Base-by-base conservation (phyloP, 2,797 vertebrate species). In the Pangasius macronema region DNA sequence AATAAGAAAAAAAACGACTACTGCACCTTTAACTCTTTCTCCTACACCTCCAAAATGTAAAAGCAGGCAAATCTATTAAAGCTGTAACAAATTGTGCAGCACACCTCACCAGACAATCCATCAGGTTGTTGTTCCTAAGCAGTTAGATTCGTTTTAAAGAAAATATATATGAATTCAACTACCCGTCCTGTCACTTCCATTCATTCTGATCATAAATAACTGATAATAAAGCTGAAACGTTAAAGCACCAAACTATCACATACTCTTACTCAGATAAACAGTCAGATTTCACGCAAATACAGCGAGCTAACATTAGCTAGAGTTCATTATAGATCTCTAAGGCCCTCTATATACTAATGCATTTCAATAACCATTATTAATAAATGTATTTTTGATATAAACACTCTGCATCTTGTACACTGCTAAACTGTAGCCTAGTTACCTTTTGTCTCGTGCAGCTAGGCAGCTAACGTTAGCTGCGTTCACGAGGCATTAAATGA, bases 361-460 rank as follows among this genome's bases (percentile, higher is more conserved):
- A 61, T n/a, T 0, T 3, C 33, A 46, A 8, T 18, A 63, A 46
- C 63, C 27, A 59, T 27, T 4, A 63, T 42, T 20, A 5, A 14
- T 5, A 2, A 7, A 1, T 6, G 5, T 14, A 16, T n/a, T 18
- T 55, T 9, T 13, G 27, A 46, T 22, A 57, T 10, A 57, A 80
- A 22, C 30, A 22, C 53, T 36, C 18, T 1, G 24, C 36, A 24
- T n/a, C 24, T 46, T 16, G 14, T 27, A 42, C 53, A 30, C 24
- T n/a, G 57, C 53, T 65, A 5, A 16, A 20, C 59, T 63, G 24
- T 18, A 46, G 80, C 59, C 39, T 39, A 22, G 77, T 42, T 70
- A 82, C 42, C 77, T 86, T 82, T 87, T 87, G 86, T 87, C 68
- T 87, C 39, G 77, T 70, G 51, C n/a, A 39, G 85, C 85, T 86